phyloP scores from a whole-genome alignment of 2,113 vertebrate species.

The Atherinomorus stipes region DNA sequence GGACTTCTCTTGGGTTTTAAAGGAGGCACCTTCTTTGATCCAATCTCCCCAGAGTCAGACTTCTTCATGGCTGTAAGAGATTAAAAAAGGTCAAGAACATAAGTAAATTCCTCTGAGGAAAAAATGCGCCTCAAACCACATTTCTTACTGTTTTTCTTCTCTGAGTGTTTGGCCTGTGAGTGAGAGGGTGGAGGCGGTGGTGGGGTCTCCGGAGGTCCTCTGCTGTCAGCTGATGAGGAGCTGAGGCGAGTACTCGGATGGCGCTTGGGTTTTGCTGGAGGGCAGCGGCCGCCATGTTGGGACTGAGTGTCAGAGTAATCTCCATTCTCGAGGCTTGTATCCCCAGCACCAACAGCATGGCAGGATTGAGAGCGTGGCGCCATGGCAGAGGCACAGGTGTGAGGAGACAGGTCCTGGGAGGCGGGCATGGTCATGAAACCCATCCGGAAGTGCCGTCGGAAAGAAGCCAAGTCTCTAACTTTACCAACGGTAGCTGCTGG shows the following conservation, averaged over 20 bases:
- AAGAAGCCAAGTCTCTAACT: constrained; percentile 90
- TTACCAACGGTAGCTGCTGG: constrained; percentile 83
- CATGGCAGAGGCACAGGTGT: constrained; percentile 91
- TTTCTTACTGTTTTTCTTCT: constrained; percentile 82
- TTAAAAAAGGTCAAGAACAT: constrained; percentile 35
- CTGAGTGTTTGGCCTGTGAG: constrained; percentile 78
- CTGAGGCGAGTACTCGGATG: constrained; percentile 93
- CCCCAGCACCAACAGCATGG: constrained; percentile 90
- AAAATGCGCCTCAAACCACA: background rate
- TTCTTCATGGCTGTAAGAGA: constrained; percentile 84
- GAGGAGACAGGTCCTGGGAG: constrained; percentile 92
- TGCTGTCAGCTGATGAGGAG: constrained; percentile 75
- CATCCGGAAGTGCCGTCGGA: constrained; percentile 93
- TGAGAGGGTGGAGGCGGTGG: constrained; percentile 71
- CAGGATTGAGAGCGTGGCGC: constrained; percentile 93
- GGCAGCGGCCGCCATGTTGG: constrained; percentile 82
- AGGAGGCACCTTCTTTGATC: constrained; percentile 87
- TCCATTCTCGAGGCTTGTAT: constrained; percentile 84
- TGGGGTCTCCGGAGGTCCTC: constrained; percentile 73
- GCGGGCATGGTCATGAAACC: constrained; percentile 97
- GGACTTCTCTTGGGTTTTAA: constrained; percentile 91
- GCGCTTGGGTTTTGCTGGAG: constrained; percentile 89
- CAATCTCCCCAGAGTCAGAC: constrained; percentile 84
- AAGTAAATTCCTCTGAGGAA: background rate
- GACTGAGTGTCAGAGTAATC: constrained; percentile 82